These are phyloP conservation scores for Apis mellifera DNA, from an alignment of 1,140 invertebrate species.

Conservation along the genomic window Amel_HAv3.1 CM009940.2:11690501-11691000, in stretches of 20 bases:
- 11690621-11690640: background rate
- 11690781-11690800: background rate
- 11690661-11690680: background rate
- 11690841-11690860: background rate
- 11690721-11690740: background rate
- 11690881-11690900: constrained; percentile 12
- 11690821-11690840: constrained; percentile 7
- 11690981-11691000: constrained; percentile 42
- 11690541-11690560: background rate
- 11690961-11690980: constrained; percentile 41
- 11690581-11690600: too few relatives aligned
- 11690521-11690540: background rate
- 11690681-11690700: background rate
- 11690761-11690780: background rate
- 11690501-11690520: background rate
- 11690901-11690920: background rate
- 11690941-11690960: constrained; percentile 7
- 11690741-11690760: background rate
- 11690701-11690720: background rate
- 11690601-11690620: background rate
- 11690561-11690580: background rate
- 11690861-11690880: constrained; percentile 41
- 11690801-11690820: background rate
- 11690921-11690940: background rate
- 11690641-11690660: background rate